Conservation (phyloP, 2,797 vertebrate species). For the Chlorospingus flavigularis region DNA sequence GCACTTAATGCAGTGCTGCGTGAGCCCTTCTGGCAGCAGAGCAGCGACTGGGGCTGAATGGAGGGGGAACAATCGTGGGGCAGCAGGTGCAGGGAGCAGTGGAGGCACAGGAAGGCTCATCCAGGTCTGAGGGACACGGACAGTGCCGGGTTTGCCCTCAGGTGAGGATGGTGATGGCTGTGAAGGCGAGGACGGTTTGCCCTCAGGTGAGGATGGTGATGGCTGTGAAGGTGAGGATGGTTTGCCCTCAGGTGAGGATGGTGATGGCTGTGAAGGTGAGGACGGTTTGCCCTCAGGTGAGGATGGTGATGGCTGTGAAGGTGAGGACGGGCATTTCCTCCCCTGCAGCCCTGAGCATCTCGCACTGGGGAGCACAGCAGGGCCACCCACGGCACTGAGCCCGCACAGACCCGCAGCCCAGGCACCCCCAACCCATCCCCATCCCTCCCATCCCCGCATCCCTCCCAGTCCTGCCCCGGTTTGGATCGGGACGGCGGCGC, state of each 20-base stretch:
- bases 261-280: accelerated
- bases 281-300: accelerated
- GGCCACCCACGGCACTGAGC: not conserved
- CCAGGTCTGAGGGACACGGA: not conserved
- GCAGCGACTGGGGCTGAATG: not conserved
- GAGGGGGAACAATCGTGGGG: not conserved
- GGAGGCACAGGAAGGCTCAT: not conserved
- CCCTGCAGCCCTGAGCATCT: not conserved
- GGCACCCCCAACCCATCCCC: not conserved
- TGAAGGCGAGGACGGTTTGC: not conserved
- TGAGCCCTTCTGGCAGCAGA: not conserved
- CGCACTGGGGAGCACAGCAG: accelerated
- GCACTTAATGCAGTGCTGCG: not conserved
- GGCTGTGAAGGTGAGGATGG: too few species aligned
- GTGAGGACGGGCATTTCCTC: not conserved
- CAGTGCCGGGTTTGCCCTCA: not conserved
- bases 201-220: accelerated
- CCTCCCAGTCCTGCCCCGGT: not conserved
- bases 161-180: accelerated
- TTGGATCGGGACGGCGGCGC: not conserved
- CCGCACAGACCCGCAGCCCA: accelerated
- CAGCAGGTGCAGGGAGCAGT: not conserved
- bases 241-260: accelerated
- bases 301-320: accelerated
- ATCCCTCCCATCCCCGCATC: not conserved